Percentiles rank a stretch among this genome's conserved stretches.
Conservation (phyloP, 2,888 invertebrate genomes). For the Coenonympha glycerion region DNA sequence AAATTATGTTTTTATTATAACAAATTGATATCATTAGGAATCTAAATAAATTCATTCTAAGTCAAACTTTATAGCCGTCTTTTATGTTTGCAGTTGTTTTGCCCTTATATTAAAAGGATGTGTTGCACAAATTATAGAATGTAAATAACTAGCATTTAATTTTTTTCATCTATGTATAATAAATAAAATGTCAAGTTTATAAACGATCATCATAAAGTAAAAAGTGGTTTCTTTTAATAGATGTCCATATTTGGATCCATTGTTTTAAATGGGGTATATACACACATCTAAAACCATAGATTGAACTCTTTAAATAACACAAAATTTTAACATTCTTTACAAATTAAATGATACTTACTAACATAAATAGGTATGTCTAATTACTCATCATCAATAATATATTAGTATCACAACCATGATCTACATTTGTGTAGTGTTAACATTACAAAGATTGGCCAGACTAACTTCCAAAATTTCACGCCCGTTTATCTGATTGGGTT, state of each 20-base stretch:
- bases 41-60: slow-evolving; percentile 19
- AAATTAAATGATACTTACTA: no score
- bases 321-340: no score
- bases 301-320: no score
- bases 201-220: neutral
- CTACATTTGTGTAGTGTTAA: neutral
- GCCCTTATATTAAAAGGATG: slow-evolving; percentile 18
- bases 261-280: no score
- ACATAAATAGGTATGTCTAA: no score
- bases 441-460: neutral
- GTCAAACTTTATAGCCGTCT: slow-evolving; percentile 18
- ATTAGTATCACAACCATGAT: neutral
- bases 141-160: slow-evolving; percentile 10
- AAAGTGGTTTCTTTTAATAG: no score
- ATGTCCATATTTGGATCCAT: no score
- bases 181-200: neutral
- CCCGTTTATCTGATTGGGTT: neutral
- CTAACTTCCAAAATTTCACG: neutral
- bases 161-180: neutral
- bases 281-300: no score
- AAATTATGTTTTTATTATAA: slow-evolving; percentile 18
- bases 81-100: slow-evolving; percentile 21
- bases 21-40: slow-evolving; percentile 21
- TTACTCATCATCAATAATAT: no score
- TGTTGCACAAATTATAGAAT: slow-evolving; percentile 16